Conservation (phyloP, 2,888 invertebrate genomes). For the Perithous albicinctus region DNA sequence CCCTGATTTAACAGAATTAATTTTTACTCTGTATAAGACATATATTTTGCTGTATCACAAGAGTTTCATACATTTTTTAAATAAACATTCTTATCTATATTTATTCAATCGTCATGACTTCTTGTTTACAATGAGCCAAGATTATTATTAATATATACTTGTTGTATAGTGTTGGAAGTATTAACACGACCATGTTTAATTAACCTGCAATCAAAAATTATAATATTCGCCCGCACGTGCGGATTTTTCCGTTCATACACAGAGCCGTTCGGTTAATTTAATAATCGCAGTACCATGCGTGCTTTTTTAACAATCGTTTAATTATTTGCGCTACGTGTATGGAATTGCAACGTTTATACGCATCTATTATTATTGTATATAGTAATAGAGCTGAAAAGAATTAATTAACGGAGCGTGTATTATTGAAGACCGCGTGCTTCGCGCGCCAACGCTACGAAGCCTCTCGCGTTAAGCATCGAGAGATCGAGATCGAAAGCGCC, state of each 20-base stretch:
- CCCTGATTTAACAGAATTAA: no score
- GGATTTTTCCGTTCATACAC: not conserved
- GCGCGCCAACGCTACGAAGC: not conserved
- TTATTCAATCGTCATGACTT: no score
- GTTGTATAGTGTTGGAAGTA: not conserved
- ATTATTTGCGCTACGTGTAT: conserved; percentile 5
- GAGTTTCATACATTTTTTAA: no score
- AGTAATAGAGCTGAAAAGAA: not conserved
- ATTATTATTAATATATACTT: no score
- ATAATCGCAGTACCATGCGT: not conserved
- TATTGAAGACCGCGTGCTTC: not conserved
- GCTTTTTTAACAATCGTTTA: conserved; percentile 3
- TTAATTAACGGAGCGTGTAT: conserved; percentile 25
- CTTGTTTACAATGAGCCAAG: no score
- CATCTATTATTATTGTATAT: not conserved
- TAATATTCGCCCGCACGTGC: conserved; percentile 8
- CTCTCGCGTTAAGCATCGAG: conserved; percentile 57
- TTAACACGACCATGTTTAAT: not conserved
- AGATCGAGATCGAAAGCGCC: conserved; percentile 66
- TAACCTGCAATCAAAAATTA: not conserved
- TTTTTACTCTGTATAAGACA: no score
- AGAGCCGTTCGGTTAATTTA: not conserved
- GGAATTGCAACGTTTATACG: conserved; percentile 14
- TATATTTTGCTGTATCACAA: no score
- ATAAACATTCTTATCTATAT: no score